These are phyloP conservation scores for Sciurus niger DNA, from an alignment of 2,113 vertebrate genomes.

Conservation along the genomic window DNA sequence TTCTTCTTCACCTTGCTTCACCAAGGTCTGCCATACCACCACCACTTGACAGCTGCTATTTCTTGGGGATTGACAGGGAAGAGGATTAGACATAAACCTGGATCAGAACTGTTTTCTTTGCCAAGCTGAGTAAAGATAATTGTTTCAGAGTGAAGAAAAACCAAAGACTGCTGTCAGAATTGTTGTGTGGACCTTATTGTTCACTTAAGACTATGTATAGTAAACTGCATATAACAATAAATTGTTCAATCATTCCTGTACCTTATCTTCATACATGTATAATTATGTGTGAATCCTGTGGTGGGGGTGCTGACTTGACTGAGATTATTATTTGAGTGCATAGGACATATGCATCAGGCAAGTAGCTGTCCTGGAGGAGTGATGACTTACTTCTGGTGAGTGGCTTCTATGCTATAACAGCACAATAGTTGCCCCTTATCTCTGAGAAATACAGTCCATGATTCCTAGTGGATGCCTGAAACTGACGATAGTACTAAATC, in stretches of 20 bases:
- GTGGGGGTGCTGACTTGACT: background rate
- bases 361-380: background rate
- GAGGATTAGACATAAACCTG: background rate
- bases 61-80: constrained; percentile 8
- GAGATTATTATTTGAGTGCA: background rate
- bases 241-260: background rate
- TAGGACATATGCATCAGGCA: background rate
- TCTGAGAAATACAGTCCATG: background rate
- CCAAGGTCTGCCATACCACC: background rate
- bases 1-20: constrained; percentile 7
- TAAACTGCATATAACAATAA: background rate
- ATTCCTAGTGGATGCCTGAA: background rate
- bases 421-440: background rate
- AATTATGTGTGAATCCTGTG: background rate
- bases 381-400: background rate
- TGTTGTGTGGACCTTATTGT: background rate
- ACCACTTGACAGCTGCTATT: background rate
- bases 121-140: constrained; percentile 8
- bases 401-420: background rate
- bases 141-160: constrained; percentile 11
- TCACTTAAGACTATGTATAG: background rate
- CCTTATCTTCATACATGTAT: background rate
- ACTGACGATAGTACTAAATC: background rate
- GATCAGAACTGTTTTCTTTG: constrained; percentile 50
- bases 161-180: background rate